These are phyloP conservation scores for Phocides pigmalion DNA, from an alignment of 1,140 invertebrate genomes.

Conservation along the genomic window DNA sequence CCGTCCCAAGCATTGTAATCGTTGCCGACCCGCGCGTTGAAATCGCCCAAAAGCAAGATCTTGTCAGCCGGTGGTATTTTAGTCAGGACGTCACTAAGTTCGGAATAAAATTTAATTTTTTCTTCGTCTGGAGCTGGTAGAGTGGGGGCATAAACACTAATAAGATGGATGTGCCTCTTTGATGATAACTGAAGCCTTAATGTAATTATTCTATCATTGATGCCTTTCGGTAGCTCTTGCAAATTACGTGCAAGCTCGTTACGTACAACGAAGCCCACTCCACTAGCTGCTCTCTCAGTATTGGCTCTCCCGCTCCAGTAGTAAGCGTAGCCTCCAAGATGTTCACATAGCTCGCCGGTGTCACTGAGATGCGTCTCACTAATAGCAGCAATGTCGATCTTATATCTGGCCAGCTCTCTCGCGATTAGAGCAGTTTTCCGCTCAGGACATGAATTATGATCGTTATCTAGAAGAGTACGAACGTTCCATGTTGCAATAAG, in stretches of 20 bases:
- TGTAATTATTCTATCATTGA: neutral
- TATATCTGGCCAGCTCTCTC: slow-evolving; percentile 35
- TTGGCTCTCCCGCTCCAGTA: neutral
- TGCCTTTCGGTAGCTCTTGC: neutral
- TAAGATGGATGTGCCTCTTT: too few species aligned
- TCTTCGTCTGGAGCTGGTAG: too few species aligned
- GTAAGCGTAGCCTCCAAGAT: neutral
- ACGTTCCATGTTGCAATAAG: too few species aligned
- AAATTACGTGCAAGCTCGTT: neutral
- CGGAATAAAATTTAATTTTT: too few species aligned
- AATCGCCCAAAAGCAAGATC: slow-evolving; percentile 5
- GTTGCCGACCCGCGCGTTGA: slow-evolving; percentile 32
- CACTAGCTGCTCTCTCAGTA: neutral
- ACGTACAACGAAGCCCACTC: neutral
- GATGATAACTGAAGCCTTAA: too few species aligned
- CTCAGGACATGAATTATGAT: too few species aligned
- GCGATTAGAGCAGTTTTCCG: too few species aligned
- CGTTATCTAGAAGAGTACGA: too few species aligned
- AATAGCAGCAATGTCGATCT: slow-evolving; percentile 42
- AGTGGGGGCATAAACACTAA: too few species aligned
- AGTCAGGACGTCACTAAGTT: too few species aligned
- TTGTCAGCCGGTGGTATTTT: too few species aligned
- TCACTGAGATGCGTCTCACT: too few species aligned
- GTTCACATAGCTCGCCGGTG: neutral
- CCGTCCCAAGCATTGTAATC: slow-evolving; percentile 12